Conservation (phyloP, 2,888 invertebrate species). For the Rosalia funebris region DNA sequence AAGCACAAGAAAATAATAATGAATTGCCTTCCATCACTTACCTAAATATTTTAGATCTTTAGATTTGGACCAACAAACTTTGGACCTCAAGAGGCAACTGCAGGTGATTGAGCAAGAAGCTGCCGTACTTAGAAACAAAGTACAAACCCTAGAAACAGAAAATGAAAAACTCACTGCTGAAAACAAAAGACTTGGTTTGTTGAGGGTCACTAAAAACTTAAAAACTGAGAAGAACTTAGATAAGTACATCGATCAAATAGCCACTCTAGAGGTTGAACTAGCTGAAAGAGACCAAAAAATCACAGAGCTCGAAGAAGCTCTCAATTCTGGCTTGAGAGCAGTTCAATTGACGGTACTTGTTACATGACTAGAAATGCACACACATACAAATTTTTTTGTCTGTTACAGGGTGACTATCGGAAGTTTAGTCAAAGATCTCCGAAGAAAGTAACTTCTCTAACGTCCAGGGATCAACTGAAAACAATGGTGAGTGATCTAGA, state of each 20-base stretch:
- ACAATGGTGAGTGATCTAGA: constrained; percentile 89
- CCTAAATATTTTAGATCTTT: constrained; percentile 66
- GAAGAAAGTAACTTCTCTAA: constrained; percentile 78
- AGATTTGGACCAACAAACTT: constrained; percentile 72
- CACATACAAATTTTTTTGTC: constrained; percentile 15
- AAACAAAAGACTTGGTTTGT: constrained; percentile 76
- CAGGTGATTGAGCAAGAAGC: constrained; percentile 84
- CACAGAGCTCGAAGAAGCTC: constrained; percentile 65
- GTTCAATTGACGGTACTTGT: constrained; percentile 8
- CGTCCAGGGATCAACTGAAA: constrained; percentile 78
- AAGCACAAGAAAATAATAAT: constrained; percentile 54
- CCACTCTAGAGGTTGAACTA: constrained; percentile 71
- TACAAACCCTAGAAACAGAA: constrained; percentile 76
- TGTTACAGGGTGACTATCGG: constrained; percentile 69
- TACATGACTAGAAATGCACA: neutral
- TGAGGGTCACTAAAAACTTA: constrained; percentile 68
- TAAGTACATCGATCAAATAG: constrained; percentile 71
- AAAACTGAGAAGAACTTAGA: constrained; percentile 69
- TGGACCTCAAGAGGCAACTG: constrained; percentile 79
- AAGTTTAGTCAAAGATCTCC: constrained; percentile 77
- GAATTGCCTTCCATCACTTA: neutral
- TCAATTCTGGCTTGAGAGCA: constrained; percentile 1
- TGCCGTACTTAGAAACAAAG: constrained; percentile 73
- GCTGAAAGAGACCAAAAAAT: constrained; percentile 70
- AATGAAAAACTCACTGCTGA: constrained; percentile 80